A percentile compares a stretch with the other conserved stretches of the same genome.
These are phyloP conservation scores for Festucalex cinctus DNA, from an alignment of 2,113 vertebrate species.

Conservation along the genomic window DNA sequence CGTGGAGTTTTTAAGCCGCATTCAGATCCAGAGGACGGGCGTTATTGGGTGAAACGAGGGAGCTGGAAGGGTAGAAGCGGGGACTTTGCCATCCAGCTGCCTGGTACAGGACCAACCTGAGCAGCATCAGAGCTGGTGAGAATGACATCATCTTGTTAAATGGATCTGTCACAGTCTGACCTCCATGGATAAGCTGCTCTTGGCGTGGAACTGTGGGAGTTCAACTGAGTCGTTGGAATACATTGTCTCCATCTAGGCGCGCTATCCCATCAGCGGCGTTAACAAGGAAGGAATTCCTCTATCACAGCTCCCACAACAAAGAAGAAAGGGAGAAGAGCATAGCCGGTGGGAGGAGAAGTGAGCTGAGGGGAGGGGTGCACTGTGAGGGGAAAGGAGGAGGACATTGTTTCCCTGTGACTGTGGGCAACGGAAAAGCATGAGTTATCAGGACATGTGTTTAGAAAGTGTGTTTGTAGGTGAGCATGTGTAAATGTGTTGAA, in stretches of 20 bases:
- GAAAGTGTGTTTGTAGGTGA: conserved; percentile 64
- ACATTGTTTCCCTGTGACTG: conserved; percentile 80
- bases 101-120: conserved; percentile 58
- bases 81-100: conserved; percentile 64
- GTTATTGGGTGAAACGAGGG: conserved; percentile 52
- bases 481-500: conserved; percentile 56
- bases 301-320: conserved; percentile 75
- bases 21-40: conserved; percentile 66
- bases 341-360: conserved; percentile 70
- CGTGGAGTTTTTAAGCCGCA: conserved; percentile 71
- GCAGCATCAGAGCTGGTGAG: conserved; percentile 36
- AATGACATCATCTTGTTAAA: conserved; percentile 31
- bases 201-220: conserved; percentile 60
- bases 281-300: conserved; percentile 75
- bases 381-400: conserved; percentile 61
- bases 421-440: conserved; percentile 77
- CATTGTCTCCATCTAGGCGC: conserved; percentile 62
- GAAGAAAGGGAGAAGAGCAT: conserved; percentile 71
- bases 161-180: conserved; percentile 45
- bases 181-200: conserved; percentile 45
- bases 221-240: conserved; percentile 61
- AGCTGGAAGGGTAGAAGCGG: conserved; percentile 52
- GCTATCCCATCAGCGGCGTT: conserved; percentile 60
- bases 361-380: conserved; percentile 58
- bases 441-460: conserved; percentile 71